phyloP scores from a whole-genome alignment of 1,140 invertebrate genomes.

The Drosophila baimaii region DNA sequence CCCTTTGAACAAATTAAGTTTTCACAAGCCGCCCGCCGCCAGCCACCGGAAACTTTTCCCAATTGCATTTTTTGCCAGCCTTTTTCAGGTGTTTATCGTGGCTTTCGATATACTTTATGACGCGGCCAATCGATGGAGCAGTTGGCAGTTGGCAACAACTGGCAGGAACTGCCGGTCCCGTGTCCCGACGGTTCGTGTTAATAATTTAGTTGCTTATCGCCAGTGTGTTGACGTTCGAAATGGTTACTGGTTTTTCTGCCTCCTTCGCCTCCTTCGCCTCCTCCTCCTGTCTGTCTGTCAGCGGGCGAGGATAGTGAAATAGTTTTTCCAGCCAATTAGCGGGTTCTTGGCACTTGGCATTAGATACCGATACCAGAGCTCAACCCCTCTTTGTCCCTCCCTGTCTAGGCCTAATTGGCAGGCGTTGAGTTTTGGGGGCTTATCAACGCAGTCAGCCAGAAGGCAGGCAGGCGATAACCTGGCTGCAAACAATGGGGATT shows the following conservation, averaged over 20 bases:
- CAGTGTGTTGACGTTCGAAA: constrained; percentile 76
- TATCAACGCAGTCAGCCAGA: constrained; percentile 44
- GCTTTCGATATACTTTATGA: constrained; percentile 74
- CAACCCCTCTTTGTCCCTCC: neutral
- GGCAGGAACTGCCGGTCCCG: constrained; percentile 52
- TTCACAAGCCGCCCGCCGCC: constrained; percentile 49
- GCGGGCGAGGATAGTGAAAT: constrained; percentile 56
- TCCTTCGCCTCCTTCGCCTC: neutral
- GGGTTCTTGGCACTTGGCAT: constrained; percentile 63
- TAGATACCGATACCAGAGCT: constrained; percentile 39
- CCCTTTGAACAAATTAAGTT: constrained; percentile 68
- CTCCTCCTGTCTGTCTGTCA: constrained; percentile 49
- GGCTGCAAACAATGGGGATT: constrained; percentile 33
- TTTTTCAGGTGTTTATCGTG: constrained; percentile 48
- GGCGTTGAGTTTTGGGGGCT: constrained; percentile 49
- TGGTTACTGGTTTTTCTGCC: constrained; percentile 61
- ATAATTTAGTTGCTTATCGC: constrained; percentile 82
- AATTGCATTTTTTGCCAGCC: constrained; percentile 73
- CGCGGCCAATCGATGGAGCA: constrained; percentile 43
- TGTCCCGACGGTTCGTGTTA: constrained; percentile 63
- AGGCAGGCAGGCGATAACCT: constrained; percentile 39
- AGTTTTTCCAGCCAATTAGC: constrained; percentile 62
- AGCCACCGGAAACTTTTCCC: constrained; percentile 49
- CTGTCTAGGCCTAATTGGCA: constrained; percentile 48
- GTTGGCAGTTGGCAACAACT: constrained; percentile 41